Conservation (phyloP, 2,113 vertebrate species). For the Oncorhynchus mykiss region DNA sequence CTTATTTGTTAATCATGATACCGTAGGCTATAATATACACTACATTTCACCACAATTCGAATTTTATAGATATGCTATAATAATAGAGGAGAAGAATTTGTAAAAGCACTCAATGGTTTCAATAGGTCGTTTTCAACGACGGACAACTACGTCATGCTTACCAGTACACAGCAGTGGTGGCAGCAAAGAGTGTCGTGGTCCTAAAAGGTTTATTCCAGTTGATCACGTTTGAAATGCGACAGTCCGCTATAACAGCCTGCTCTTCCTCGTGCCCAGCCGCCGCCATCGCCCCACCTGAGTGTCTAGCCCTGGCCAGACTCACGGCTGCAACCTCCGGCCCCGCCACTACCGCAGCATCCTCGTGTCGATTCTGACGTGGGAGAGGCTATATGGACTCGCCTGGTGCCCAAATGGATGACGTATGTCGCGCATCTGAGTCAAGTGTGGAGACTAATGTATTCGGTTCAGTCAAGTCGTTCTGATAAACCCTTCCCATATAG, state of each 20-base stretch:
- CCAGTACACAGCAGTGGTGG: constrained; percentile 83
- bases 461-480: too few species aligned
- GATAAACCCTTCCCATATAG: too few species aligned
- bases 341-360: constrained; percentile 22
- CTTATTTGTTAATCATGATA: too few species aligned
- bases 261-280: constrained; percentile 6
- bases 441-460: too few species aligned
- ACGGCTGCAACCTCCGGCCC: constrained; percentile 5
- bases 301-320: constrained; percentile 2
- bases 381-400: too few species aligned
- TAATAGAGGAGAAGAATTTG: background rate
- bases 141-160: constrained; percentile 68
- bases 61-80: background rate
- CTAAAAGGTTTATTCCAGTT: constrained; percentile 80
- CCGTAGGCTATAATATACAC: too few species aligned
- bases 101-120: background rate
- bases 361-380: constrained; percentile 19
- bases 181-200: constrained; percentile 77
- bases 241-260: background rate
- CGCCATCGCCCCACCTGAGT: constrained; percentile 35
- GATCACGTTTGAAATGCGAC: constrained; percentile 55
- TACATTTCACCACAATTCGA: too few species aligned
- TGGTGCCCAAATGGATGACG: too few species aligned
- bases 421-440: too few species aligned
- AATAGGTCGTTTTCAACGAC: too few species aligned